Percentiles rank a stretch among this genome's conserved stretches.
Evolutionary conservation across 2,888 invertebrate species (phyloP).

Genomic region (Sesia bembeciformis): DNA sequence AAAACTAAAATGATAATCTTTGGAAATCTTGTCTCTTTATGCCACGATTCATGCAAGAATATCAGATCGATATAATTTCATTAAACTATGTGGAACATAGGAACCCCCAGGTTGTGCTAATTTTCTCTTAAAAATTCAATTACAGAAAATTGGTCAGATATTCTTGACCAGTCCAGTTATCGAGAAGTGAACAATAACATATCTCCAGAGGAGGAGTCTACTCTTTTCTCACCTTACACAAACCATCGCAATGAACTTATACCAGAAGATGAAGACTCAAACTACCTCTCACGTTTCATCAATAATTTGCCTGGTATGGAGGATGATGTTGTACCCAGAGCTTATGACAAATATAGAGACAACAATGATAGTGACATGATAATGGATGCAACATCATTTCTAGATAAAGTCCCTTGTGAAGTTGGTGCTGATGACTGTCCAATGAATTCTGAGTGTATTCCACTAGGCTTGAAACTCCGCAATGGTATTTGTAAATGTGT

Average conservation of each 20-base stretch:
- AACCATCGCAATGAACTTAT: slow-evolving; percentile 41
- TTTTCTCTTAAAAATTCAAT: slow-evolving; percentile 5
- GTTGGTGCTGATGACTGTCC: slow-evolving; percentile 76
- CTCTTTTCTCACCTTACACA: slow-evolving; percentile 44
- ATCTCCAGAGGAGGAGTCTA: slow-evolving; percentile 53
- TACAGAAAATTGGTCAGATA: slow-evolving; percentile 67
- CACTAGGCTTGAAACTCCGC: slow-evolving; percentile 64
- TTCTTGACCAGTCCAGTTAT: slow-evolving; percentile 58
- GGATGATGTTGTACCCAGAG: slow-evolving; percentile 46
- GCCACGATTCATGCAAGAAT: no score
- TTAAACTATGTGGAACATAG: no score
- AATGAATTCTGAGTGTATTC: slow-evolving; percentile 81
- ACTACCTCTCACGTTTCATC: slow-evolving; percentile 50
- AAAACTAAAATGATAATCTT: no score
- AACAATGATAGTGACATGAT: slow-evolving; percentile 58
- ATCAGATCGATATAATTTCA: no score
- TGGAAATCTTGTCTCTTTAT: no score
- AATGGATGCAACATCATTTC: slow-evolving; percentile 63
- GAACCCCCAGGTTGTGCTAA: no score
- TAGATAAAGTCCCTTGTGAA: slow-evolving; percentile 75
- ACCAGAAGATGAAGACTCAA: slow-evolving; percentile 48
- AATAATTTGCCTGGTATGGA: slow-evolving; percentile 54
- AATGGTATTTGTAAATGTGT: slow-evolving; percentile 84
- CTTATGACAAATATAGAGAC: slow-evolving; percentile 52
- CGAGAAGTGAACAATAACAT: slow-evolving; percentile 51